phyloP scores from a whole-genome alignment of 2,113 vertebrate species.

The Pan paniscus region DNA sequence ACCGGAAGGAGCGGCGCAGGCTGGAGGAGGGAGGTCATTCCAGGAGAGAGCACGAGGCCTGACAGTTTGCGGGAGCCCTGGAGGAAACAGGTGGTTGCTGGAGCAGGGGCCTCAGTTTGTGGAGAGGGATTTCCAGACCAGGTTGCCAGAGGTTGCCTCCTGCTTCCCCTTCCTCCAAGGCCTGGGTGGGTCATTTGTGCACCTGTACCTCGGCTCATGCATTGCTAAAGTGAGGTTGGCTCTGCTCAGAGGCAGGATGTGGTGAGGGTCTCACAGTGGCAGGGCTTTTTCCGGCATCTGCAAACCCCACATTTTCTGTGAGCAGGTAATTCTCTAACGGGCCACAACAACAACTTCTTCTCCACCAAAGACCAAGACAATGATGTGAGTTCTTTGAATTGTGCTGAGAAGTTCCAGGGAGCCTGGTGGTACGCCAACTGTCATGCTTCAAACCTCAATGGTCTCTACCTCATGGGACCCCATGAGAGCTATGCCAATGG shows the following conservation, averaged over 20 bases:
- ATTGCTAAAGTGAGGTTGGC: background rate
- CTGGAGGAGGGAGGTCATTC: accelerated
- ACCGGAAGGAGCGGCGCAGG: accelerated
- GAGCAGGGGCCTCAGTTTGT: accelerated
- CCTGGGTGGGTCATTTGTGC: accelerated
- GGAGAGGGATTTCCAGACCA: too few relatives aligned
- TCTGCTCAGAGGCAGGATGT: background rate
- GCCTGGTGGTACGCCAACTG: slow-evolving; percentile 70
- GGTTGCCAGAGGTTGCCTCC: too few relatives aligned
- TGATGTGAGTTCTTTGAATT: slow-evolving; percentile 5
- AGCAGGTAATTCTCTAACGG: slow-evolving; percentile 73
- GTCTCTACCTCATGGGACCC: slow-evolving; percentile 67
- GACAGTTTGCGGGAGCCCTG: accelerated
- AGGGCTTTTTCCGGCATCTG: background rate
- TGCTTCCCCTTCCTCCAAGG: too few relatives aligned
- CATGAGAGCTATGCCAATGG: slow-evolving; percentile 67
- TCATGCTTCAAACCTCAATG: slow-evolving; percentile 74
- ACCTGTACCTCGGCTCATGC: background rate
- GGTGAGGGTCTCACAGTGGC: accelerated
- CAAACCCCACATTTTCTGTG: background rate
- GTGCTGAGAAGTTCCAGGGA: slow-evolving; percentile 45
- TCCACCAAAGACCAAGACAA: slow-evolving; percentile 78
- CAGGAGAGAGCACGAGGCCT: accelerated
- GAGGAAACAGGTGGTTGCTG: background rate
- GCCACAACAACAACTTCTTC: slow-evolving; percentile 67